A percentile compares a stretch with the other conserved stretches of the same genome.
These are phyloP conservation scores for Ptychochromis oligacanthus DNA, from an alignment of 2,113 vertebrate genomes.

Conservation along the genomic window DNA sequence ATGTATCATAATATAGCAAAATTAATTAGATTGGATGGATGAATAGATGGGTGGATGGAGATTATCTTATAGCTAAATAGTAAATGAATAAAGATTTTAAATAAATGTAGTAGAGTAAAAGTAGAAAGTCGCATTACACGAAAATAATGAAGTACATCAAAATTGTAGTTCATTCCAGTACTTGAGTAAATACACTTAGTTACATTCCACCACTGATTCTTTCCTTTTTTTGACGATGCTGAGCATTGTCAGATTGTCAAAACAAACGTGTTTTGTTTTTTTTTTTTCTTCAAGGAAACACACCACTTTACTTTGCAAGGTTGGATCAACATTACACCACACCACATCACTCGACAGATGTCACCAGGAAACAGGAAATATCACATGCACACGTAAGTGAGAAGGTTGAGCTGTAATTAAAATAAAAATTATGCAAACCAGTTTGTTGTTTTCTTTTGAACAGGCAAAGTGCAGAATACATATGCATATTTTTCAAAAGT, in stretches of 20 bases:
- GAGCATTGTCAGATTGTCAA: not conserved
- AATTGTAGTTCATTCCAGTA: no score
- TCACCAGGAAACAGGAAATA: not conserved
- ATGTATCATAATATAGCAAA: not conserved
- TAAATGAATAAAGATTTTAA: no score
- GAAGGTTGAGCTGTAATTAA: no score
- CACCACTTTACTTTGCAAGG: not conserved
- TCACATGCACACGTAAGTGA: not conserved
- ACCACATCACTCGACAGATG: accelerated
- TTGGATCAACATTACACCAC: not conserved
- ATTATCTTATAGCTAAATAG: not conserved
- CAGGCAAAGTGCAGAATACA: no score
- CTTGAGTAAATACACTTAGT: no score
- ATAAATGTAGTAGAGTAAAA: not conserved
- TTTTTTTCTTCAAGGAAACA: not conserved
- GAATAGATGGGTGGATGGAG: not conserved
- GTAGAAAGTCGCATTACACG: no score
- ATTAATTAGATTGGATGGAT: not conserved
- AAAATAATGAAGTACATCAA: no score
- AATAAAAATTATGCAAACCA: no score
- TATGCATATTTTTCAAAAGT: no score
- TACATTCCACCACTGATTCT: not conserved
- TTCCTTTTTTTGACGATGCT: accelerated
- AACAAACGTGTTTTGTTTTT: no score
- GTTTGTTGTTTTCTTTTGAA: no score